Base-by-base conservation (phyloP, 2,888 invertebrate genomes). In the Onchidella celtica region DNA sequence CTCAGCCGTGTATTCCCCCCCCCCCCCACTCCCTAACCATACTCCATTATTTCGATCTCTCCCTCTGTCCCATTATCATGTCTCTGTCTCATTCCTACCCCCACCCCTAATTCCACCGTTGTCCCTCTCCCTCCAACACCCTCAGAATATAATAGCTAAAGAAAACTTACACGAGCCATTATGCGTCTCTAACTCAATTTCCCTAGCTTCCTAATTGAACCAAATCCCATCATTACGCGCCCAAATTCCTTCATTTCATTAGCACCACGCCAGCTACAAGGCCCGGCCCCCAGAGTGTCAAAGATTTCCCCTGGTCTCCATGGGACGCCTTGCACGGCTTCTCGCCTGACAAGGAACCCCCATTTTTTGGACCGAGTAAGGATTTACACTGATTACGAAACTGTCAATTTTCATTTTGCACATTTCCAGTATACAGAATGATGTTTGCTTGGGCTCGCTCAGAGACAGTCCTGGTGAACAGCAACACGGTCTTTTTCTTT, bases 231-330 rank as follows among this genome's bases (percentile, higher is more conserved):
- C 36, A 34, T 2, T 17, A 6, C 36, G 57, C 32, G 6, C 34
- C 6, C 9, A 4, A 74, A 24, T 36, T 59, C 63, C 38, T 59
- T 32, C 69, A 69, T 69, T 69, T 69, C n/a, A 72, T 72, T 72
- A 55, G 34, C 57, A 72, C 11, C 57, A 1, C 29, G 32, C 1
- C 11, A 32, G 21, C 24, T 55, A 57, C 55, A 68, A 57, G 72
- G 57, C 38, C 57, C 57, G 32, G n/a, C 72, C 1, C 34, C 55
- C 34, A 47, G 32, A 40, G 55, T 69, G n/a, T n/a, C n/a, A n/a
- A 69, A 57, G 55, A 34, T 38, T 57, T 55, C 24, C 29, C 32
- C 34, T 6, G 32, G n/a, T 47, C 14, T n/a, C n/a, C 72, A 11
- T 9, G 2, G 29, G 2, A 2, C 2, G 57, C 21, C 17, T 72